Base-by-base conservation (phyloP, 2,888 invertebrate species). In the Rhynchonema sp. region DNA sequence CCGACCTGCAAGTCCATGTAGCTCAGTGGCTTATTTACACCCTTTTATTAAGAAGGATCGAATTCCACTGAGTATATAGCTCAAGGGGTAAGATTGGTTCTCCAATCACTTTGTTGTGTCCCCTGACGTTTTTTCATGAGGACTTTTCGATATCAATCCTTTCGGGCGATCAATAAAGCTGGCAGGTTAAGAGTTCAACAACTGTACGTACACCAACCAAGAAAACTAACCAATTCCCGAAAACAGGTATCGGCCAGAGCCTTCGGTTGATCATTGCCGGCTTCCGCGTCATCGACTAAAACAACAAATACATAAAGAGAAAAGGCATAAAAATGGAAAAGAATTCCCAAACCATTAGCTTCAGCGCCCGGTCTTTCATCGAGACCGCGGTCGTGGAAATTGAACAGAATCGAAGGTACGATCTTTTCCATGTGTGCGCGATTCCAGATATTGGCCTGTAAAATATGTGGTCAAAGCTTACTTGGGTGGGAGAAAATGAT, bases 351-450 rank as follows among this genome's bases (percentile, higher is more conserved):
- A 38, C 38, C 38, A 17, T 38, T 38, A 13, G 6, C 38, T 6
- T 13, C 38, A 17, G 23, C 30, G 13, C 56, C 25, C 30, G 56
- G 30, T 30, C 38, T 6, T 22, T 54, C 27, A 26, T 54, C 54
- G 27, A 54, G 28, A 27, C 54, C 55, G 60, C 69, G 64, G 56
- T 74, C 75, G 69, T 84, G 92, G 89, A 98, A 91, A 73, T 98
- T 98, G 76, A 86, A 98, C 22, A 99, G 80, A 57, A 99, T 80
- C 2, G 96, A 94, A 0, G 98, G 96, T 6, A 99, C 89, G 69
- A 99, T 98, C 78, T 98, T 98, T 74, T 96, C 92, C 96, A 99
- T 98, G 74, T 98, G 94, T 60, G 87, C 85, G 30, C 88, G 84
- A 72, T 94, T 91, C 96, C 98, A 98, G 68, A 99, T 96, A 74